Percentiles rank a stretch among this genome's conserved stretches.
phyloP scores from a whole-genome alignment of 2,113 vertebrate genomes.

The Piliocolobus tephrosceles region DNA sequence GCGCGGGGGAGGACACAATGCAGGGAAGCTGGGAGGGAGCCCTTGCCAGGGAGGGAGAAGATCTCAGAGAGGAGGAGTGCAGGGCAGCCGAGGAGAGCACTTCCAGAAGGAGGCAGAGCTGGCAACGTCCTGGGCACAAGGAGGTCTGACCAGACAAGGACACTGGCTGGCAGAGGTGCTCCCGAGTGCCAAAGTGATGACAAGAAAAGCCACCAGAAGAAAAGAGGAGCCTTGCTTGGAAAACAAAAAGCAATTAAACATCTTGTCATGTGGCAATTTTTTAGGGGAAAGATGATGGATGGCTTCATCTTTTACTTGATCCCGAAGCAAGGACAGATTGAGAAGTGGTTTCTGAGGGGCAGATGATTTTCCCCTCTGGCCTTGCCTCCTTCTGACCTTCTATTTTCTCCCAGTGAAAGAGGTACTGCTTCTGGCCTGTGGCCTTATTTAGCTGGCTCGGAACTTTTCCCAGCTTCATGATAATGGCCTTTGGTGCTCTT shows the following conservation, averaged over 20 bases:
- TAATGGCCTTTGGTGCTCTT: not conserved
- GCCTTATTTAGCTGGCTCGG: not conserved
- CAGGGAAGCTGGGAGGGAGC: not conserved
- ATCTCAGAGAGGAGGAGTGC: not conserved
- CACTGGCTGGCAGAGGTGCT: fast-evolving
- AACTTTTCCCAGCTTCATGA: not conserved
- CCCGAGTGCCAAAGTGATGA: not conserved
- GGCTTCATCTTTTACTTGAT: not conserved
- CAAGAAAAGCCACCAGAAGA: not conserved
- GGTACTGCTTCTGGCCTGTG: not conserved
- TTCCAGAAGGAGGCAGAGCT: not conserved
- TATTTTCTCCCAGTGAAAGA: not conserved
- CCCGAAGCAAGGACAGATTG: not conserved
- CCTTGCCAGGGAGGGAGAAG: fast-evolving
- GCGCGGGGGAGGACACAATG: not conserved
- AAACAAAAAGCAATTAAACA: not conserved
- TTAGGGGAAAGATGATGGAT: not conserved
- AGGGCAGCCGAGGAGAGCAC: not conserved
- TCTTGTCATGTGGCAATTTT: not conserved
- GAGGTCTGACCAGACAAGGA: not conserved
- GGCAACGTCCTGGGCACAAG: not conserved
- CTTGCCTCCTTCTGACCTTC: not conserved
- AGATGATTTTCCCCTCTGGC: not conserved
- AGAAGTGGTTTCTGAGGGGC: not conserved
- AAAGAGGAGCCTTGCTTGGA: not conserved